Evolutionary conservation across 1,140 invertebrate genomes (phyloP).

Genomic region (Brachionus sp.): DNA sequence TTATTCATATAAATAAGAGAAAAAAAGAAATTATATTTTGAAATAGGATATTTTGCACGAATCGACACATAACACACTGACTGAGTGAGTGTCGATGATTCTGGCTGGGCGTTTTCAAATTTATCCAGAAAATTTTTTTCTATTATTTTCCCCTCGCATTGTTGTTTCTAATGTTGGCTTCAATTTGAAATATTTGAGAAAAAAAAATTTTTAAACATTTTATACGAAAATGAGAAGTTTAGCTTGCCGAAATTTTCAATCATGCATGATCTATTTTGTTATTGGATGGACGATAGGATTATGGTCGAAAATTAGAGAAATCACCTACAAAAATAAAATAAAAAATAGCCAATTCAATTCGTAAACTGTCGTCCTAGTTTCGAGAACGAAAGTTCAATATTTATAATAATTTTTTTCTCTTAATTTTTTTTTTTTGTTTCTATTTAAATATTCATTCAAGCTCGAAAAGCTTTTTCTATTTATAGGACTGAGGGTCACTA

Average conservation of each 20-base stretch:
- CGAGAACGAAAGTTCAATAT: slow-evolving; percentile 25
- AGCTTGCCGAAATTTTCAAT: not conserved
- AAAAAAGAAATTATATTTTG: not conserved
- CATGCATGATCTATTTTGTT: slow-evolving; percentile 36
- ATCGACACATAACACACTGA: not conserved
- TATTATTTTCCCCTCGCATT: not conserved
- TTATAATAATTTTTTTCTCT: not conserved
- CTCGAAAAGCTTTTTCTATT: slow-evolving; percentile 14
- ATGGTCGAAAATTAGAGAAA: not conserved
- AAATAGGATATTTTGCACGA: not conserved
- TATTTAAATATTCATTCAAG: slow-evolving; percentile 4
- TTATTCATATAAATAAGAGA: not conserved
- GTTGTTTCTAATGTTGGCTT: not conserved
- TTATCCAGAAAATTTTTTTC: too few relatives aligned
- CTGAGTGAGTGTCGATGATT: too few relatives aligned
- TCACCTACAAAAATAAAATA: slow-evolving; percentile 14
- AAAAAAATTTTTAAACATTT: not conserved
- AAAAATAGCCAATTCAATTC: slow-evolving; percentile 7
- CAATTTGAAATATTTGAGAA: not conserved
- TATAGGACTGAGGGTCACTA: not conserved
- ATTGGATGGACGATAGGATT: not conserved
- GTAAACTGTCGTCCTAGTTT: slow-evolving; percentile 38
- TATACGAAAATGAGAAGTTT: not conserved
- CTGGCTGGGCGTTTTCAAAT: too few relatives aligned
- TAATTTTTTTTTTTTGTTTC: not conserved